A percentile compares a stretch with the other conserved stretches of the same genome.
phyloP scores from a whole-genome alignment of 2,797 vertebrate genomes.

The Vireo griseus region DNA sequence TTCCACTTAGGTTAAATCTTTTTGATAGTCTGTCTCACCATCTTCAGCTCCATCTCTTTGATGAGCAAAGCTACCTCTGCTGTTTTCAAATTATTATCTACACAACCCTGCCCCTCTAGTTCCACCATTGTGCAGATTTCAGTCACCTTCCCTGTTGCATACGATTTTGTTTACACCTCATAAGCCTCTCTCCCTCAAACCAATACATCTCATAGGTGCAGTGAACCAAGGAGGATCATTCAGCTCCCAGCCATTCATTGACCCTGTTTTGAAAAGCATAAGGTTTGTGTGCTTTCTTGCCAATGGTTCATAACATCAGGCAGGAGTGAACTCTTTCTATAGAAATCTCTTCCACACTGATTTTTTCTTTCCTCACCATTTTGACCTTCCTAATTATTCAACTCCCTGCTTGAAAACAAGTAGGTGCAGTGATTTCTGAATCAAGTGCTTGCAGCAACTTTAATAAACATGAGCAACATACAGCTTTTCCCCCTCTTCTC shows the following conservation, averaged over 20 bases:
- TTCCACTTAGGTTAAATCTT: background rate
- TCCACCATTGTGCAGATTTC: background rate
- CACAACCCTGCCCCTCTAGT: background rate
- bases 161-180: background rate
- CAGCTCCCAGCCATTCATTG: background rate
- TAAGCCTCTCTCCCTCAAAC: background rate
- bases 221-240: background rate
- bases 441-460: background rate
- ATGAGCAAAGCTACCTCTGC: background rate
- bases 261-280: background rate
- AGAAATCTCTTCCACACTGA: background rate
- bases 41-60: background rate
- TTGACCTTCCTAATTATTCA: background rate
- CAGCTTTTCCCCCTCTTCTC: background rate
- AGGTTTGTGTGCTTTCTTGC: background rate
- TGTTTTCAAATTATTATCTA: background rate
- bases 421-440: conserved; percentile 7
- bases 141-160: background rate
- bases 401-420: background rate
- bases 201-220: background rate
- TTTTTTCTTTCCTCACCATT: background rate
- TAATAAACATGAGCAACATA: conserved; percentile 11
- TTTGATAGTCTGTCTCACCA: background rate
- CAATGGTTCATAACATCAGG: background rate
- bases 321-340: background rate